Percentiles rank a stretch among this genome's conserved stretches.
phyloP scores from a whole-genome alignment of 2,113 vertebrate species.

The Mormyrus lacerda region DNA sequence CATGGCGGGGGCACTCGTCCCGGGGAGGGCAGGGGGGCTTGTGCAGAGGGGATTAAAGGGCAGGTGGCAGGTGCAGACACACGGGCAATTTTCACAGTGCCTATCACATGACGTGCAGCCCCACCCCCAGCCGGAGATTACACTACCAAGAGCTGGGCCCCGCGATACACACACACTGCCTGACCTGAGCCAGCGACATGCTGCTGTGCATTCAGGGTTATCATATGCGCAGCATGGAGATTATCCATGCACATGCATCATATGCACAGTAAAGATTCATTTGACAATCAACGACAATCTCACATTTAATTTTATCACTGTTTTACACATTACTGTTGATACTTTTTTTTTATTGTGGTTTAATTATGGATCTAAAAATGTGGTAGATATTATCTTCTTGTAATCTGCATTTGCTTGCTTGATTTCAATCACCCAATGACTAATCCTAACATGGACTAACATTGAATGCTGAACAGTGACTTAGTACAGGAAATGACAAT shows the following conservation, averaged over 20 bases:
- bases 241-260: background rate
- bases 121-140: background rate
- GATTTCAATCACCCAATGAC: background rate
- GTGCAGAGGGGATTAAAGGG: slow-evolving; percentile 11
- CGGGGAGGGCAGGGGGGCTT: background rate
- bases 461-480: background rate
- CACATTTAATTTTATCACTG: background rate
- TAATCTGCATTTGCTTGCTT: background rate
- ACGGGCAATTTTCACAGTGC: background rate
- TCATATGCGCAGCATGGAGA: background rate
- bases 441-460: background rate
- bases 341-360: background rate
- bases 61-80: slow-evolving; percentile 10
- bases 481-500: background rate
- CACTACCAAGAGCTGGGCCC: background rate
- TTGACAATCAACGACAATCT: background rate
- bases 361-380: background rate
- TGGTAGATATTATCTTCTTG: background rate
- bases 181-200: background rate
- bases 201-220: background rate
- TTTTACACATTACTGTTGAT: background rate
- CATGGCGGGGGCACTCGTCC: background rate
- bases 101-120: background rate
- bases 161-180: background rate
- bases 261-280: background rate